Evolutionary conservation across 1,140 invertebrate species (phyloP).

Genomic region (Ostrea edulis): DNA sequence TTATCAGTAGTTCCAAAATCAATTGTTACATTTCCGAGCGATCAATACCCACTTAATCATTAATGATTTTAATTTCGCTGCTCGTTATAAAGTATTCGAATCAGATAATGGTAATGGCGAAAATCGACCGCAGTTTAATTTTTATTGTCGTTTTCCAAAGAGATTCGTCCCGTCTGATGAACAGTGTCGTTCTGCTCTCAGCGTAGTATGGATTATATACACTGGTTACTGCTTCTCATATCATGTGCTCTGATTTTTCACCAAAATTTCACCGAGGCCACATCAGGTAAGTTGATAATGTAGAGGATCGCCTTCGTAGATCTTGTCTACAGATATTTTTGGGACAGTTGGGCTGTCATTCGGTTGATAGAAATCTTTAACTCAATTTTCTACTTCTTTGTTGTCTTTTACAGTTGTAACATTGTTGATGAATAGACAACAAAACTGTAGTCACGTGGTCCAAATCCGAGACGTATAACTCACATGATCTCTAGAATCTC

Average conservation of each 20-base stretch:
- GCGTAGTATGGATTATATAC: not conserved
- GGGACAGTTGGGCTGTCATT: no score
- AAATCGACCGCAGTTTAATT: not conserved
- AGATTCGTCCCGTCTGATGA: not conserved
- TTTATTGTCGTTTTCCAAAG: not conserved
- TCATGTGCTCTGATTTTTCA: conserved; percentile 17
- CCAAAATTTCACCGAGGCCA: not conserved
- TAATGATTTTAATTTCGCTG: not conserved
- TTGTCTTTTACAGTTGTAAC: no score
- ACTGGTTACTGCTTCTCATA: not conserved
- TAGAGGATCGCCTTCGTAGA: no score
- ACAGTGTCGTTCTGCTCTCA: not conserved
- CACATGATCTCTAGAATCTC: no score
- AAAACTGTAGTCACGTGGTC: no score
- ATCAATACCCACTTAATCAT: conserved; percentile 13
- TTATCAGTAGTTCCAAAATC: not conserved
- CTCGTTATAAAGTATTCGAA: not conserved
- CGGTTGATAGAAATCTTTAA: no score
- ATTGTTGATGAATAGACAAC: no score
- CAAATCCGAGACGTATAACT: no score
- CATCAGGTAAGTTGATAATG: not conserved
- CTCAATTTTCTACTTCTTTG: no score
- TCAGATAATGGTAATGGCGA: not conserved
- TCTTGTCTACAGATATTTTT: no score
- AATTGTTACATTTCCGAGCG: not conserved